A percentile compares a stretch with the other conserved stretches of the same genome.
phyloP scores from a whole-genome alignment of 2,797 vertebrate species.

The Fringilla coelebs region DNA sequence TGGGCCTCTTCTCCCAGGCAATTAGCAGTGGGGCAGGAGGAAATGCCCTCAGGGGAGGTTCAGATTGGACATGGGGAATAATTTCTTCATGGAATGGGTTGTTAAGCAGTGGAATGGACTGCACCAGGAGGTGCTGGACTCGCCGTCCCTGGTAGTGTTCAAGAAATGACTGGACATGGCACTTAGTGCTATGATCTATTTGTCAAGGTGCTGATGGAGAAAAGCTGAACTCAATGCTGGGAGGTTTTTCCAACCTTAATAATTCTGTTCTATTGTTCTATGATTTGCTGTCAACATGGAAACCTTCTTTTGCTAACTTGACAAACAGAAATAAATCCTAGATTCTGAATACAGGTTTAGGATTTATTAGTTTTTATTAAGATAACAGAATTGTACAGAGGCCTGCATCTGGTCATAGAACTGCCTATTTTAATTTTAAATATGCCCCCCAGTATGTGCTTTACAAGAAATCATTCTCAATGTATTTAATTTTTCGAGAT shows the following conservation, averaged over 20 bases:
- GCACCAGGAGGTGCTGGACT: accelerated
- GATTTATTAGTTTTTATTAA: not conserved
- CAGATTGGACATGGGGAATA: not conserved
- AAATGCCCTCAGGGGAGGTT: not conserved
- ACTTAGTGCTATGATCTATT: not conserved
- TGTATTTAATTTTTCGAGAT: not conserved
- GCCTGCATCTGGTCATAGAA: not conserved
- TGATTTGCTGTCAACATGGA: not conserved
- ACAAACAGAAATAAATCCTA: not conserved
- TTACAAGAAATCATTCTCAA: not conserved
- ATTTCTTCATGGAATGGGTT: not conserved
- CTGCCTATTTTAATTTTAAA: not conserved
- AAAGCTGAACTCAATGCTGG: not conserved
- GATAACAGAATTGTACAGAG: not conserved
- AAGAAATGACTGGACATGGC: not conserved
- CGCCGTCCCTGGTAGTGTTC: accelerated
- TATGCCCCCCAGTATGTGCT: not conserved
- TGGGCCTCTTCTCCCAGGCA: not conserved
- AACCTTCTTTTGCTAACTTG: not conserved
- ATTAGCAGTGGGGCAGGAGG: accelerated
- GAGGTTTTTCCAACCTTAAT: not conserved
- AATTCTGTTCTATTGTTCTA: not conserved
- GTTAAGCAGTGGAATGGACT: not conserved
- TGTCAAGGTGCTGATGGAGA: not conserved
- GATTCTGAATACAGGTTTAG: not conserved